These are phyloP conservation scores for Bibio marci DNA, from an alignment of 2,888 invertebrate genomes.

Conservation along the genomic window DNA sequence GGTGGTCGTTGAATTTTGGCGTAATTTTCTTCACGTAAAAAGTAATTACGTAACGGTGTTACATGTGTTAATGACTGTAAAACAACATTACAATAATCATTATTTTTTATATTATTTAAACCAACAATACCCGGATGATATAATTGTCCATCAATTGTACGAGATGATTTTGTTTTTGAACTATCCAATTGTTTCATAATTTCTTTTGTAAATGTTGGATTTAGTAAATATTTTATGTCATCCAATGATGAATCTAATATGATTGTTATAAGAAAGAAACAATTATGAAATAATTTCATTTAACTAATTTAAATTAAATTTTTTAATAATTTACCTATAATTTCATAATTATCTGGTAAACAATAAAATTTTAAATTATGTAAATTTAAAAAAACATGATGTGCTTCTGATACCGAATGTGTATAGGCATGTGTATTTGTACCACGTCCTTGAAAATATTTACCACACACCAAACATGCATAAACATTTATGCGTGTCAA, in stretches of 20 bases:
- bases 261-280: no score
- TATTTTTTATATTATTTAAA: slow-evolving; percentile 97
- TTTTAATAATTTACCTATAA: slow-evolving; percentile 85
- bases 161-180: slow-evolving; percentile 55
- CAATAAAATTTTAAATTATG: slow-evolving; percentile 97
- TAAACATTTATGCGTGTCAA: slow-evolving; percentile 97
- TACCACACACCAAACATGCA: slow-evolving; percentile 97
- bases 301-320: no score
- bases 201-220: slow-evolving; percentile 79
- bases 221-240: slow-evolving; percentile 95
- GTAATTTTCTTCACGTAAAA: slow-evolving; percentile 87
- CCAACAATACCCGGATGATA: slow-evolving; percentile 96
- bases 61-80: slow-evolving; percentile 91
- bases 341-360: slow-evolving; percentile 97
- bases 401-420: slow-evolving; percentile 93
- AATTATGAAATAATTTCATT: no score
- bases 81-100: slow-evolving; percentile 99
- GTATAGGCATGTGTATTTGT: slow-evolving; percentile 98
- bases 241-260: slow-evolving; percentile 79
- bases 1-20: slow-evolving; percentile 76
- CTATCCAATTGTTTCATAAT: slow-evolving; percentile 71
- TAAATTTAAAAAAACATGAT: slow-evolving; percentile 95
- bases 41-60: slow-evolving; percentile 84
- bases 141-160: slow-evolving; percentile 91
- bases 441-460: slow-evolving; percentile 95